A percentile compares a stretch with the other conserved stretches of the same genome.
These are phyloP conservation scores for Petrolisthes cinctipes DNA, from an alignment of 2,888 invertebrate genomes.

Conservation along the genomic window DNA sequence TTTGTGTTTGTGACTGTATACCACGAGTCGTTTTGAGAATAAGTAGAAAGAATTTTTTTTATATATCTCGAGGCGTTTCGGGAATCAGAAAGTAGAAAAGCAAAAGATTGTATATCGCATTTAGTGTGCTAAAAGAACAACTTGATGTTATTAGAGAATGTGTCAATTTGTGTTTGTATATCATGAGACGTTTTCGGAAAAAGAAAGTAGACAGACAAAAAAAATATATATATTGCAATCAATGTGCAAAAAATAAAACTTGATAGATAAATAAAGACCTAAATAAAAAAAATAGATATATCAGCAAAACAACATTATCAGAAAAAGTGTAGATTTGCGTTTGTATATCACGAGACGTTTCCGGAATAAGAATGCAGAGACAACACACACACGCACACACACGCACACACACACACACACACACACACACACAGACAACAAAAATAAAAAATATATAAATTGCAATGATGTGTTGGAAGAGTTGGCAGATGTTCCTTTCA, in stretches of 20 bases:
- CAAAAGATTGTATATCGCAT: too few species aligned
- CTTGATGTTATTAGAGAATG: too few species aligned
- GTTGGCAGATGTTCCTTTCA: too few species aligned
- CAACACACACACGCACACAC: constrained; percentile 5
- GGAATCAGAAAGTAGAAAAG: too few species aligned
- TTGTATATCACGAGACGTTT: background rate
- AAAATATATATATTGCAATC: background rate
- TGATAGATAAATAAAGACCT: background rate
- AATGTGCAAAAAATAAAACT: background rate
- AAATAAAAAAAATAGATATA: too few species aligned
- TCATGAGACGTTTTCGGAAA: too few species aligned
- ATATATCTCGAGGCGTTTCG: too few species aligned
- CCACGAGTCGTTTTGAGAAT: too few species aligned
- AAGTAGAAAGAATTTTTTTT: too few species aligned
- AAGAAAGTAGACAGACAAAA: background rate
- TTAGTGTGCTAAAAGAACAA: too few species aligned
- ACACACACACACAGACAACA: constrained; percentile 25
- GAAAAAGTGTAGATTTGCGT: background rate
- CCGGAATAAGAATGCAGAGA: background rate
- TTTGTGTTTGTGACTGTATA: too few species aligned
- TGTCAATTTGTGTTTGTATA: too few species aligned
- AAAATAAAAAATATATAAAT: background rate
- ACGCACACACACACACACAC: constrained; percentile 27
- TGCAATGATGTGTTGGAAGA: background rate
- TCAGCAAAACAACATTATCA: background rate